A percentile compares a stretch with the other conserved stretches of the same genome.
Evolutionary conservation across 2,888 invertebrate genomes (phyloP).

Genomic region (Osedax fenrisi): DNA sequence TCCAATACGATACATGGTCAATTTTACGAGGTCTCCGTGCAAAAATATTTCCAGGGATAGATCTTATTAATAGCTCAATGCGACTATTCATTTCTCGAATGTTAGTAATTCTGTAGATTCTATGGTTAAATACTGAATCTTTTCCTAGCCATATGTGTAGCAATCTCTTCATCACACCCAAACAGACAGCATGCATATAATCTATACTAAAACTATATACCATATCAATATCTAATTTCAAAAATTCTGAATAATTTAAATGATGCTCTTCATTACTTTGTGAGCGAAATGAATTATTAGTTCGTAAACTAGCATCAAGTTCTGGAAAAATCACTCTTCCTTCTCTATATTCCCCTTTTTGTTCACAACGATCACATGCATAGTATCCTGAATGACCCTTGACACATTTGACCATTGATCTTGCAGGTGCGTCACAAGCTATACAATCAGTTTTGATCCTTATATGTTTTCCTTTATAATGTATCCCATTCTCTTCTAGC

Average conservation of each 20-base stretch:
- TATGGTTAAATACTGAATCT: background rate
- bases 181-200: conserved; percentile 18
- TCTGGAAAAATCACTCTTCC: background rate
- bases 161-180: conserved; percentile 12
- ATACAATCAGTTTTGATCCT: conserved; percentile 20
- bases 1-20: background rate
- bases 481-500: background rate
- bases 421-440: conserved; percentile 34
- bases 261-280: conserved; percentile 13
- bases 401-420: conserved; percentile 27
- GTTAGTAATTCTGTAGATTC: background rate
- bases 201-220: conserved; percentile 12
- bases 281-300: background rate
- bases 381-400: conserved; percentile 30
- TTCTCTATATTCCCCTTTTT: conserved; percentile 15
- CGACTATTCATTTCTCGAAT: background rate
- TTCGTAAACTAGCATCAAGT: background rate
- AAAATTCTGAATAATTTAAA: conserved; percentile 7
- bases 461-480: background rate
- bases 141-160: conserved; percentile 4
- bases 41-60: background rate
- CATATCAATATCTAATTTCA: conserved; percentile 21
- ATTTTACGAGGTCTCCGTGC: background rate
- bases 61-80: background rate
- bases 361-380: conserved; percentile 32